Evolutionary conservation across 2,113 vertebrate genomes (phyloP).

Genomic region (Triplophysa rosa): DNA sequence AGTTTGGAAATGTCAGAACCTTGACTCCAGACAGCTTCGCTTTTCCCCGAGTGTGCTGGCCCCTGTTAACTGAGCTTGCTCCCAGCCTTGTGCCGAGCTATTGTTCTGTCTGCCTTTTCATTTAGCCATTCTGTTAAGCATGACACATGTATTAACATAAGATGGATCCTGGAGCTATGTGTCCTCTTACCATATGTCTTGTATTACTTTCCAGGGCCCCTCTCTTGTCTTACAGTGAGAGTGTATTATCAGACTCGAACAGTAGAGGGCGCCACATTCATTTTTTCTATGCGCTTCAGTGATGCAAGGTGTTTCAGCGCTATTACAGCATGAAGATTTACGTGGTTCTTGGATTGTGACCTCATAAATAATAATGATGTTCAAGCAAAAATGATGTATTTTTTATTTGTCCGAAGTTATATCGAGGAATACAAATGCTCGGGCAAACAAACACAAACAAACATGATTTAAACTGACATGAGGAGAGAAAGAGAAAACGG

Average conservation of each 20-base stretch:
- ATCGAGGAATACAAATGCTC: neutral
- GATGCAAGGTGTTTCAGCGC: neutral
- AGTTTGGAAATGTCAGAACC: conserved; percentile 59
- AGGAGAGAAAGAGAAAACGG: conserved; percentile 10
- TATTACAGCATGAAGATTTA: neutral
- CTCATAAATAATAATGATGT: neutral
- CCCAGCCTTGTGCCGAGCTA: conserved; percentile 64
- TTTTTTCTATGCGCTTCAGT: neutral
- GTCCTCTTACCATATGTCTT: conserved; percentile 75
- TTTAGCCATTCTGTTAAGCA: conserved; percentile 79
- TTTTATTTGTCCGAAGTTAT: neutral
- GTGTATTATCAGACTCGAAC: conserved; percentile 52
- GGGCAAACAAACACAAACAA: conserved; percentile 6
- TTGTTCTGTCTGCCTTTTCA: conserved; percentile 69
- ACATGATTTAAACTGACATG: neutral
- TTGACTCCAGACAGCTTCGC: conserved; percentile 54
- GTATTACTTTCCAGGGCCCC: conserved; percentile 64
- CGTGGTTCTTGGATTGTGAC: neutral
- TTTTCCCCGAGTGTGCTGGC: conserved; percentile 60
- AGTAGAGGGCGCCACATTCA: conserved; percentile 63
- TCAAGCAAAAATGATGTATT: neutral
- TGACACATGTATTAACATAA: conserved; percentile 76
- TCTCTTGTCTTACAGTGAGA: conserved; percentile 42
- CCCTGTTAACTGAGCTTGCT: conserved; percentile 63
- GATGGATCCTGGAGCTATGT: conserved; percentile 75